Base-by-base conservation (phyloP, 2,113 vertebrate genomes). In the Rhynchopsitta pachyrhyncha region DNA sequence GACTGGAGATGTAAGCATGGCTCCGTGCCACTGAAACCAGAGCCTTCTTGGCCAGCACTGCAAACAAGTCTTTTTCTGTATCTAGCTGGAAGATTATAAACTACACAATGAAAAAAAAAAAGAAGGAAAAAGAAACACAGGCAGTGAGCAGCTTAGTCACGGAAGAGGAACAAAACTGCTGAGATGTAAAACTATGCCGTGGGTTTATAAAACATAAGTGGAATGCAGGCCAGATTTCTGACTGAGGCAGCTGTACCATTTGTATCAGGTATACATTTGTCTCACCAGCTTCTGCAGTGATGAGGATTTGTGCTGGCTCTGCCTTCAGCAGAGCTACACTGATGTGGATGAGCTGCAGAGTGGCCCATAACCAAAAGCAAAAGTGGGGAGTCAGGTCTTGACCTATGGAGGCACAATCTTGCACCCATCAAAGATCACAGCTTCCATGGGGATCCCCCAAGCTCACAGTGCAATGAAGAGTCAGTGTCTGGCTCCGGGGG, bases 1-100 rank as follows among this genome's bases (percentile, higher is more conserved):
- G 87, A 97, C 90, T 88, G 67, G 88, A 88, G 93, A 96, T 97
- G 93, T 98, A 97, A 98, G 96, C 97, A 98, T 95, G 95, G 97
- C 93, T 69, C n/a, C 0, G 29, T 3, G 95, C 95, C 96, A 97
- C 42, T 9, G 75, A 93, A 93, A 91, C 29, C 63, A 84, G 92
- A 97, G 95, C 89, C 76, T 86, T 50, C 82, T 94, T 92, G 95
- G 96, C 93, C 95, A 93, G 90, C 28, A 0, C 87, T 78, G 92
- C 88, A 95, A 89, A 95, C 81, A 68, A 67, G 25, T 92, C 84
- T 77, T 92, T 87, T 88, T 93, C 92, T 94, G 47, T 95, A 95
- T 96, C 96, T 96, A 28, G 41, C 46, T 76, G 60, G 88, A 92
- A 93, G 92, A 91, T 89, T 91, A 92, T 82, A 96, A 97, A 90